Evolutionary conservation across 2,888 invertebrate species (phyloP).

Genomic region (Fragum sueziense): DNA sequence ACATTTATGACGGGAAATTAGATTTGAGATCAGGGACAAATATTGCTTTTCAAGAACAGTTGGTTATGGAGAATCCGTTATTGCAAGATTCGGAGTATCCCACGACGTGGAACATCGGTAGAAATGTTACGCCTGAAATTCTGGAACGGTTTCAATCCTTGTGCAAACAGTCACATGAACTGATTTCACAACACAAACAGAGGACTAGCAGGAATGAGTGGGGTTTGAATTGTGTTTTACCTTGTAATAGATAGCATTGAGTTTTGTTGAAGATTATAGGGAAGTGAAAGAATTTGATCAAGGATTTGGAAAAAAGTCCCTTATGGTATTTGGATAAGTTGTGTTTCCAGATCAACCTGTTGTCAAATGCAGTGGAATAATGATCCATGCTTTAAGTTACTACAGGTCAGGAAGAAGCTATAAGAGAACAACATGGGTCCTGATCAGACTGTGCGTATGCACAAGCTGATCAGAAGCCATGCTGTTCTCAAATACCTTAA

Average conservation of each 20-base stretch:
- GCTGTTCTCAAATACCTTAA: too few species aligned
- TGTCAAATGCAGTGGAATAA: too few species aligned
- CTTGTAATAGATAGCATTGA: neutral
- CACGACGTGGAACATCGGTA: neutral
- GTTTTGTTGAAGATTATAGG: too few species aligned
- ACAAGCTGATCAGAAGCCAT: too few species aligned
- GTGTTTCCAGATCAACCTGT: too few species aligned
- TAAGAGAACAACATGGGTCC: too few species aligned
- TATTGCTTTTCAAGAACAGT: neutral
- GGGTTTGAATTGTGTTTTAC: conserved; percentile 13
- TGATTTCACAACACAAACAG: neutral
- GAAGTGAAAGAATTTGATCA: too few species aligned
- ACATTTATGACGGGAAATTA: neutral
- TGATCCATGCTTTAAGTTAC: neutral
- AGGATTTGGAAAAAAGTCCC: too few species aligned
- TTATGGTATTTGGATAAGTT: too few species aligned
- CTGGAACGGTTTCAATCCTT: neutral
- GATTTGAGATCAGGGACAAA: neutral
- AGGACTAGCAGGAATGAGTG: neutral
- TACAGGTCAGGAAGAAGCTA: too few species aligned
- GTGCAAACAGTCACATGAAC: neutral
- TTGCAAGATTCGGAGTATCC: neutral
- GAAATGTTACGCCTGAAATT: neutral
- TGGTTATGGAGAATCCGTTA: neutral
- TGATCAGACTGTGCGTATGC: too few species aligned